Conservation (phyloP, 2,888 invertebrate genomes). For the Prenolepis imparis region DNA sequence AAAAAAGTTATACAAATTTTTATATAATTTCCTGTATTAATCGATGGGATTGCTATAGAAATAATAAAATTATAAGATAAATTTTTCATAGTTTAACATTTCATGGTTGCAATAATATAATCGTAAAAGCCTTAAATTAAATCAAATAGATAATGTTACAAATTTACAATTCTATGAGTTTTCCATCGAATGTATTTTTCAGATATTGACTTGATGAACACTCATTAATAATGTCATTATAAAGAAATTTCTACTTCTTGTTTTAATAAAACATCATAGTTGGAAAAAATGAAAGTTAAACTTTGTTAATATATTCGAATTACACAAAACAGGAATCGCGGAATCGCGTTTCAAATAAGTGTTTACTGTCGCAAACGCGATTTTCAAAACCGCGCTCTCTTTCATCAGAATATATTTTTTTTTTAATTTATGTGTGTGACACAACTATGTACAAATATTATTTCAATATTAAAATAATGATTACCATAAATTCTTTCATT, state of each 20-base stretch:
- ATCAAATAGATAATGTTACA: constrained; percentile 8
- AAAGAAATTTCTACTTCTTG: neutral
- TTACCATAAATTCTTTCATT: neutral
- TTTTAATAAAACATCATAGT: neutral
- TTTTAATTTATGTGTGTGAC: constrained; percentile 4
- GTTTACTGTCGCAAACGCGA: neutral
- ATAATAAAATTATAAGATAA: neutral
- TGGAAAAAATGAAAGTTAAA: constrained; percentile 46
- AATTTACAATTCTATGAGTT: neutral
- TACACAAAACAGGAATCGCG: constrained; percentile 42
- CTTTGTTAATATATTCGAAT: constrained; percentile 37
- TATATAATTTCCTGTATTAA: neutral
- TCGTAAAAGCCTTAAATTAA: neutral
- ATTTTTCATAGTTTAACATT: neutral
- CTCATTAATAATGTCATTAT: neutral
- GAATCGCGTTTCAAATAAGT: constrained; percentile 4
- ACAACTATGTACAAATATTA: neutral
- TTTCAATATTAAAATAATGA: neutral
- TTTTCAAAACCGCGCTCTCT: neutral
- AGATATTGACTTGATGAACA: neutral
- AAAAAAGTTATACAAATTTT: neutral
- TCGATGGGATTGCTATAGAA: neutral
- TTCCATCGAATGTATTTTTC: neutral
- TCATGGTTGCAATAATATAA: neutral
- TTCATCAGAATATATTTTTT: constrained; percentile 31